These are phyloP conservation scores for Platycheirus rosarum DNA, from an alignment of 2,888 invertebrate genomes.

Conservation along the genomic window DNA sequence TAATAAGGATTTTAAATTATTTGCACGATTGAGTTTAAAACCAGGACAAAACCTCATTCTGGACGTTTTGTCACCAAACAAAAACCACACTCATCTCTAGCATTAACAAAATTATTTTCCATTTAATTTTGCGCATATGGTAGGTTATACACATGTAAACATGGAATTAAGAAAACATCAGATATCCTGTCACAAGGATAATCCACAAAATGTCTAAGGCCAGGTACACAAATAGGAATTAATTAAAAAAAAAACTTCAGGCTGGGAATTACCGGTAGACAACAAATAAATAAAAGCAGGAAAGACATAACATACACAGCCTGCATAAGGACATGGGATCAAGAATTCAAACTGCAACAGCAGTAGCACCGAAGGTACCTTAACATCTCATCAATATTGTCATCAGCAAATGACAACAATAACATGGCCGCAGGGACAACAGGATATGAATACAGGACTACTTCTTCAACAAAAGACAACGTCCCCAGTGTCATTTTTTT, in stretches of 20 bases:
- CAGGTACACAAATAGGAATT: background rate
- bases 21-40: constrained; percentile 64
- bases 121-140: constrained; percentile 33
- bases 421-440: constrained; percentile 62
- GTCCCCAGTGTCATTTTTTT: constrained; percentile 60
- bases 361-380: constrained; percentile 8
- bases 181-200: constrained; percentile 60
- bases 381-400: constrained; percentile 68
- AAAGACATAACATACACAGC: constrained; percentile 28
- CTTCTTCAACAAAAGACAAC: constrained; percentile 24
- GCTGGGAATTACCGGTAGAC: constrained; percentile 49
- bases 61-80: constrained; percentile 26
- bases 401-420: constrained; percentile 65
- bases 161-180: constrained; percentile 51
- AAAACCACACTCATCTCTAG: constrained; percentile 39
- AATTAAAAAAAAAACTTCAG: constrained; percentile 12
- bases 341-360: constrained; percentile 49
- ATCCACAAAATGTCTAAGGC: constrained; percentile 46
- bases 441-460: background rate
- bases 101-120: background rate
- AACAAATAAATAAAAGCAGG: constrained; percentile 39
- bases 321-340: constrained; percentile 38
- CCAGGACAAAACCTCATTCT: constrained; percentile 23
- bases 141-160: constrained; percentile 50
- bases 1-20: constrained; percentile 56